A percentile compares a stretch with the other conserved stretches of the same genome.
Evolutionary conservation across 2,888 invertebrate species (phyloP).

Genomic region (Eupithecia insigniata): DNA sequence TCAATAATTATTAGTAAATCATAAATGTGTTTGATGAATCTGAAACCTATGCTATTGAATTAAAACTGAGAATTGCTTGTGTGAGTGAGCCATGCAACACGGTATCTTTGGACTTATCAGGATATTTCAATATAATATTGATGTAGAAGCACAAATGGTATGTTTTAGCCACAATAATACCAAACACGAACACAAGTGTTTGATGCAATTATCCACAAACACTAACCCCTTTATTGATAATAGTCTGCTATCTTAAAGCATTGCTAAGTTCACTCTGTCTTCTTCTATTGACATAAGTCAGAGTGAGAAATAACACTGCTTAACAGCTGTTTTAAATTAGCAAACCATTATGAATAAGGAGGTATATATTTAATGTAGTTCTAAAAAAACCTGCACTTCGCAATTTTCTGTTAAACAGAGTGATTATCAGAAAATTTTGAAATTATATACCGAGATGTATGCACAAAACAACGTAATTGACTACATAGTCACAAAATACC

Average conservation of each 20-base stretch:
- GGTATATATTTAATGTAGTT: no score
- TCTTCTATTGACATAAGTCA: no score
- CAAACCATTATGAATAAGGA: no score
- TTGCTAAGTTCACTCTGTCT: no score
- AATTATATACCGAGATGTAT: neutral
- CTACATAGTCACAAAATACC: neutral
- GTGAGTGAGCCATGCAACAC: neutral
- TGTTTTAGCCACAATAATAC: neutral
- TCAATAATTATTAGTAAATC: neutral
- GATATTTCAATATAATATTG: neutral
- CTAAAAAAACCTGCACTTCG: neutral
- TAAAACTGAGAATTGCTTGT: conserved; percentile 6
- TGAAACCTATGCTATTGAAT: neutral
- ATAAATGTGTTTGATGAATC: neutral
- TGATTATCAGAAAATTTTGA: neutral
- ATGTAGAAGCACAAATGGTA: neutral
- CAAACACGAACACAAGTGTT: conserved; percentile 1
- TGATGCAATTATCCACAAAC: neutral
- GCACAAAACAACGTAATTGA: neutral
- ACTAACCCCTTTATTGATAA: no score
- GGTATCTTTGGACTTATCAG: neutral
- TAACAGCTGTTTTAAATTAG: no score
- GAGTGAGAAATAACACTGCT: no score
- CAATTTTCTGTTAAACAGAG: neutral
- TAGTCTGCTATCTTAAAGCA: no score